phyloP scores from a whole-genome alignment of 2,113 vertebrate genomes.

The Triplophysa dalaica region DNA sequence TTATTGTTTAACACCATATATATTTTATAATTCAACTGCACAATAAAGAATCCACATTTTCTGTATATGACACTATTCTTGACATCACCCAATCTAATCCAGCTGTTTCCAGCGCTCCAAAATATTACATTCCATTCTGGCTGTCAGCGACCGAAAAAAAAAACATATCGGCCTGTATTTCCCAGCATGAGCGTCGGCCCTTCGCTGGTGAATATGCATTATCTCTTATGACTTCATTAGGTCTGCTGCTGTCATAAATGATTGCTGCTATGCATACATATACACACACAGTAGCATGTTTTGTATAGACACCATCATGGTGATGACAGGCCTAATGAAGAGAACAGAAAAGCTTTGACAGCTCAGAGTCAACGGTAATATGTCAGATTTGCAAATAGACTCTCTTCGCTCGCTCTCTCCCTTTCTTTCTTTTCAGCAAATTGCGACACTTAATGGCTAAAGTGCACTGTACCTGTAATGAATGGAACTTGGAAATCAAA shows the following conservation, averaged over 20 bases:
- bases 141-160: slow-evolving; percentile 52
- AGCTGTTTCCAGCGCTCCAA: slow-evolving; percentile 6
- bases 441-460: not conserved
- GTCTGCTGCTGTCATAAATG: slow-evolving; percentile 67
- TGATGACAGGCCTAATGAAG: slow-evolving; percentile 67
- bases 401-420: slow-evolving; percentile 34
- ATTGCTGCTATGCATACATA: slow-evolving; percentile 57
- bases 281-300: slow-evolving; percentile 49
- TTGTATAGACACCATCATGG: slow-evolving; percentile 63
- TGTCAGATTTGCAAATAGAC: slow-evolving; percentile 55
- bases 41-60: not conserved
- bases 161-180: slow-evolving; percentile 13
- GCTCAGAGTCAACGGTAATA: slow-evolving; percentile 58
- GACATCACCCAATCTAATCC: not conserved
- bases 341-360: slow-evolving; percentile 60
- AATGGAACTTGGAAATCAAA: slow-evolving; percentile 46
- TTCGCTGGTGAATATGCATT: slow-evolving; percentile 73
- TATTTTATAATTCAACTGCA: too few relatives aligned
- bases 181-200: slow-evolving; percentile 52
- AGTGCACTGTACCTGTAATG: slow-evolving; percentile 27
- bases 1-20: too few relatives aligned
- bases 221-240: slow-evolving; percentile 77
- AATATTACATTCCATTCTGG: slow-evolving; percentile 29
- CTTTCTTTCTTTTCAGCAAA: not conserved
- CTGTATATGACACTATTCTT: not conserved